Evolutionary conservation across 2,113 vertebrate genomes (phyloP).

Genomic region (Ptilonorhynchus violaceus): DNA sequence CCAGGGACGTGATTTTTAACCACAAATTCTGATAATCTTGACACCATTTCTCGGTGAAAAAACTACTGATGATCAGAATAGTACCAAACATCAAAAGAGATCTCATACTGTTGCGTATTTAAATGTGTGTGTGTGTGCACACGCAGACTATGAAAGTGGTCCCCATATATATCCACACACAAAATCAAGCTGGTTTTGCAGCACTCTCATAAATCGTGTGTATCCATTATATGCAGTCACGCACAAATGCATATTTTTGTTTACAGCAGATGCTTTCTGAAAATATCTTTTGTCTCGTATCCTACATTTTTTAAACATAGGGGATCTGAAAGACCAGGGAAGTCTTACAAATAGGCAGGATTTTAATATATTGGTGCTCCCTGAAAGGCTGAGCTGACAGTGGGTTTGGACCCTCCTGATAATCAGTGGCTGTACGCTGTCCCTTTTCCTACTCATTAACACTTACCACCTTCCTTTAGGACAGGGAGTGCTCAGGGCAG

Average conservation of each 20-base stretch:
- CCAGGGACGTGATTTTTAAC: neutral
- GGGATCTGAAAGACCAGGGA: neutral
- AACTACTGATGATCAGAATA: neutral
- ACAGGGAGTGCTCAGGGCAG: neutral
- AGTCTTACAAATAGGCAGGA: neutral
- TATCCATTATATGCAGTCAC: neutral
- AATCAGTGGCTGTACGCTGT: neutral
- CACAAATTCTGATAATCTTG: neutral
- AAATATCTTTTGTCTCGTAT: conserved; percentile 1
- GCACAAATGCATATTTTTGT: neutral
- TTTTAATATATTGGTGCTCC: neutral
- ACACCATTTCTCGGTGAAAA: neutral
- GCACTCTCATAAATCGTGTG: neutral
- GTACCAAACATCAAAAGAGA: neutral
- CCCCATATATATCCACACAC: neutral
- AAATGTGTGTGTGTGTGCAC: neutral
- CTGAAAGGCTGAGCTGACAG: neutral
- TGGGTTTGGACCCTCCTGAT: neutral
- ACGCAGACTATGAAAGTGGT: neutral
- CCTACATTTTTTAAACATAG: neutral
- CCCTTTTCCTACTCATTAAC: neutral
- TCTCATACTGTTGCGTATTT: neutral
- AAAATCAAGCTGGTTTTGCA: neutral
- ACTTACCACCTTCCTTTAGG: rapidly evolving
- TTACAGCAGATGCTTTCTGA: conserved; percentile 30